phyloP scores from a whole-genome alignment of 1,140 invertebrate genomes.

The Panagrolaimus sp. region DNA sequence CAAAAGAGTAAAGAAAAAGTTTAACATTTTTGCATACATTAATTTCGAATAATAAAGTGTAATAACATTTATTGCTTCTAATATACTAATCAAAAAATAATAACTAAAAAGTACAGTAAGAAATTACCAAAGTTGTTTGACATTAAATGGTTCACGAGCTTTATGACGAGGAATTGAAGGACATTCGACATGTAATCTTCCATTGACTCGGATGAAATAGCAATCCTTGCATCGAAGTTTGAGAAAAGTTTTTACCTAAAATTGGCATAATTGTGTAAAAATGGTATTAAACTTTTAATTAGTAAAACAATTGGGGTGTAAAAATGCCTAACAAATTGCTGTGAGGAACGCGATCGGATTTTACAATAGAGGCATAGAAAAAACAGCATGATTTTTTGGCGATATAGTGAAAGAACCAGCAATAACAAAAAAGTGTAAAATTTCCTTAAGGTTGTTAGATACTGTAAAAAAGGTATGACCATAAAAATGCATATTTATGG shows the following conservation, averaged over 20 bases:
- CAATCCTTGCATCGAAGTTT: conserved; percentile 47
- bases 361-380: too few species aligned
- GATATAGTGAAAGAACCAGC: too few species aligned
- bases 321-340: too few species aligned
- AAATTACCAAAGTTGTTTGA: conserved; percentile 22
- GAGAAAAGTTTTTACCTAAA: conserved; percentile 29
- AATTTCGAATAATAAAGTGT: background rate
- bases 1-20: background rate
- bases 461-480: too few species aligned
- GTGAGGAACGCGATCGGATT: too few species aligned
- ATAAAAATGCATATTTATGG: too few species aligned
- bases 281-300: too few species aligned
- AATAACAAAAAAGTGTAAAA: too few species aligned
- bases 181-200: conserved; percentile 52
- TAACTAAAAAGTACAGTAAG: background rate
- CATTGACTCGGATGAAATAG: conserved; percentile 49
- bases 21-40: background rate
- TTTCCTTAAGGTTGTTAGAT: too few species aligned
- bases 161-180: conserved; percentile 48
- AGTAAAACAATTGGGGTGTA: too few species aligned
- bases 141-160: conserved; percentile 26
- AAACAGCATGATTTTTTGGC: too few species aligned
- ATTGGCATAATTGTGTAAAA: background rate
- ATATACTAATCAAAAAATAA: background rate
- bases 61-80: background rate